Evolutionary conservation across 1,140 invertebrate species (phyloP), one percentile per base, ranked within the genome.

Genomic region (Apis laboriosa): DNA sequence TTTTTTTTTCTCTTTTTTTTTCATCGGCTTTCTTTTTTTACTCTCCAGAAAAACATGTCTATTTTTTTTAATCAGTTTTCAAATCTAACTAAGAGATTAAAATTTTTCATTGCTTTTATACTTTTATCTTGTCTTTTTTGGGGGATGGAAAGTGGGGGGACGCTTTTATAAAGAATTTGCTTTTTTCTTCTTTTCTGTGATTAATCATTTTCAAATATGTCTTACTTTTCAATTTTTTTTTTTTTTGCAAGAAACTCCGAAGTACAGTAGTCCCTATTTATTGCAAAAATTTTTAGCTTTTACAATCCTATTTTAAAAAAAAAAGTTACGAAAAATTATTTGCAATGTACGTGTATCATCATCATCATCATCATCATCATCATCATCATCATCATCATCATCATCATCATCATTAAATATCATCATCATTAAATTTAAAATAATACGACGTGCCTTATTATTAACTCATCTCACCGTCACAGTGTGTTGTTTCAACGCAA

Each of bases 201-300:
- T 21, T 55, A 7, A 21, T n/a, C 53, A 15, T 2, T n/a, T 51
- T 12, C 34, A 15, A 5, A 24, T 28, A 13, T 17, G 11, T n/a
- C 49, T 28, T 11, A 53, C 11, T 5, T 17, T 24, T 0, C 9
- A 24, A 56, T 34, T n/a, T 28, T 34, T 19, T 7, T 13, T 28
- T 9, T 60, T 51, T 13, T 66, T 51, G 53, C 21, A 64, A 80
- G 17, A 74, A 72, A 64, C 19, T 63, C 60, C 13, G 19, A 53
- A 68, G 77, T 63, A 53, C 13, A 12, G 7, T 58, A 34, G 43
- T 24, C 43, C 17, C 53, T 64, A 53, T 56, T 81, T 76, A 53
- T 75, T 58, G 53, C n/a, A 58, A 51, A 53, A 49, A 81, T 60
- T 8, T 76, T 60, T 17, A n/a, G 21, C 34, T n/a, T 34, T 58